Conservation (phyloP, 2,113 vertebrate genomes). For the Myanophis thanlyinensis region DNA sequence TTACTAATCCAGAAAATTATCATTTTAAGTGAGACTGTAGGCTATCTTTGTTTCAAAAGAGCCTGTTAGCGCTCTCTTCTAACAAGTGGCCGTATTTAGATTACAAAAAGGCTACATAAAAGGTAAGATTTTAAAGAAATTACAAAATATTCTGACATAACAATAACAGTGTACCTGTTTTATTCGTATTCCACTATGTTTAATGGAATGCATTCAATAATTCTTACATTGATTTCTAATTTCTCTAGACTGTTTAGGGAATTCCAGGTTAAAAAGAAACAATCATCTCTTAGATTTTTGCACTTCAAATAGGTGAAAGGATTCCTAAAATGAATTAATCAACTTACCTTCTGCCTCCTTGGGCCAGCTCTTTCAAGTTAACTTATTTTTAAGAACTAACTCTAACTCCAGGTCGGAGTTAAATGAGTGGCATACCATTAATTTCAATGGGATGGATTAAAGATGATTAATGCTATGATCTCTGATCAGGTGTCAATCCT, state of each 20-base stretch:
- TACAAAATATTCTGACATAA: neutral
- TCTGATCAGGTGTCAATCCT: constrained; percentile 36
- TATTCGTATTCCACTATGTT: constrained; percentile 30
- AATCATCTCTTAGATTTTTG: constrained; percentile 25
- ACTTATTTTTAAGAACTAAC: constrained; percentile 19
- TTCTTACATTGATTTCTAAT: constrained; percentile 48
- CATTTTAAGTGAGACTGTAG: constrained; percentile 16
- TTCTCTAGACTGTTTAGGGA: constrained; percentile 45
- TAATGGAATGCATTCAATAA: constrained; percentile 28
- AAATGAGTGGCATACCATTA: constrained; percentile 15
- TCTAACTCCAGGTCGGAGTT: constrained; percentile 8
- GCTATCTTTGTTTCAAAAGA: neutral
- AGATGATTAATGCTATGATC: constrained; percentile 22
- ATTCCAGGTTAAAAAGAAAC: constrained; percentile 35
- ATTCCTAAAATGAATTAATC: constrained; percentile 34
- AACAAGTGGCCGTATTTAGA: neutral
- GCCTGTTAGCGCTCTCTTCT: neutral
- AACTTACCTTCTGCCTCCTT: constrained; percentile 13
- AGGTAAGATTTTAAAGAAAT: constrained; percentile 3
- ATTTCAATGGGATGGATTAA: constrained; percentile 15
- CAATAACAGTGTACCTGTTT: neutral
- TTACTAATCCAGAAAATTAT: neutral
- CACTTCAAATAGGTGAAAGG: constrained; percentile 21
- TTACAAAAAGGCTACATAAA: neutral
- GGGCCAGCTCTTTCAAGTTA: constrained; percentile 12